Conservation (phyloP, 2,888 invertebrate species). For the Hyles lineata region DNA sequence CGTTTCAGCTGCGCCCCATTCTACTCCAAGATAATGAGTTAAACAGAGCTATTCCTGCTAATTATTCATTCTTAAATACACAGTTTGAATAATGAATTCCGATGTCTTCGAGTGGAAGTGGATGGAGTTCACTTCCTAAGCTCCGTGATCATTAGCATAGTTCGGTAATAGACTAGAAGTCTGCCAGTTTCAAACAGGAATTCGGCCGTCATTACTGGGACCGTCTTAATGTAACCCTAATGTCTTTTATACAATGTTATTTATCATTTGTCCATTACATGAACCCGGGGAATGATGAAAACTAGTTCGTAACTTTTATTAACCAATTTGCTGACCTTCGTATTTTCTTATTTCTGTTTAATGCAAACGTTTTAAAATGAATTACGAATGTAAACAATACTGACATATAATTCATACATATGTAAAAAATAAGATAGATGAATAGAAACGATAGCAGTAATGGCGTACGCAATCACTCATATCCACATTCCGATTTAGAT, state of each 20-base stretch:
- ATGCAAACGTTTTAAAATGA: no score
- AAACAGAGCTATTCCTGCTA: slow-evolving; percentile 19
- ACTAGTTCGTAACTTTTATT: background rate
- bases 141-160: slow-evolving; percentile 20
- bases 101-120: slow-evolving; percentile 21
- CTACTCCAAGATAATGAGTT: slow-evolving; percentile 19
- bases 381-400: no score
- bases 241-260: slow-evolving; percentile 4
- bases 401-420: background rate
- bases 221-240: slow-evolving; percentile 7
- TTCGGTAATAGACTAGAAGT: slow-evolving; percentile 25
- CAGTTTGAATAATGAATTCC: slow-evolving; percentile 20
- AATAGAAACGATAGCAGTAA: background rate
- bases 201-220: slow-evolving; percentile 9
- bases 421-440: background rate
- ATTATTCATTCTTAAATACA: slow-evolving; percentile 27
- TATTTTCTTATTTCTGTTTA: no score
- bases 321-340: no score
- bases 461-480: slow-evolving; percentile 7
- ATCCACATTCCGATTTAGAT: slow-evolving; percentile 9
- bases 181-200: slow-evolving; percentile 17
- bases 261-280: slow-evolving; percentile 4
- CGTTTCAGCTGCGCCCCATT: slow-evolving; percentile 18
- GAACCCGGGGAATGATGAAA: no score
- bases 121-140: slow-evolving; percentile 12